Conservation (phyloP, 2,888 invertebrate species). For the Brassicogethes aeneus region DNA sequence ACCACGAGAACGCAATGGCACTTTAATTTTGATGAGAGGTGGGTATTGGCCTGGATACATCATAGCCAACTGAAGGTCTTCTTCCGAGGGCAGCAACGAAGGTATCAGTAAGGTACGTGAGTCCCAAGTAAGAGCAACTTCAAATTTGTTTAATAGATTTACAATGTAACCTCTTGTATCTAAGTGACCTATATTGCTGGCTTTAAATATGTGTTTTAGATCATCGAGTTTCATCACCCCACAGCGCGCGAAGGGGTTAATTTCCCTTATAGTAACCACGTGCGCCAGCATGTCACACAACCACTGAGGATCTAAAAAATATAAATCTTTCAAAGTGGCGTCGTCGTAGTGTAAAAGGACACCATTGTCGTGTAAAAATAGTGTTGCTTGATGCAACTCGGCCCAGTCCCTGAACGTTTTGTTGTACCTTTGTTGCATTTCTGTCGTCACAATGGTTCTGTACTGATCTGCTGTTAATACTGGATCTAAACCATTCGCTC, state of each 20-base stretch:
- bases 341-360: constrained; percentile 92
- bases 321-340: constrained; percentile 86
- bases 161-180: constrained; percentile 74
- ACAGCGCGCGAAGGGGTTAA: constrained; percentile 88
- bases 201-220: constrained; percentile 84
- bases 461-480: constrained; percentile 79
- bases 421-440: constrained; percentile 60
- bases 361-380: constrained; percentile 96
- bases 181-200: constrained; percentile 66
- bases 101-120: constrained; percentile 84
- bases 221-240: constrained; percentile 93
- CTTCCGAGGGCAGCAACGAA: constrained; percentile 77
- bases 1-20: constrained; percentile 56
- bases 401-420: constrained; percentile 77
- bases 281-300: constrained; percentile 95
- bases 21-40: constrained; percentile 42
- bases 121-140: constrained; percentile 95
- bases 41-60: constrained; percentile 36
- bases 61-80: constrained; percentile 48
- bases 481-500: constrained; percentile 62
- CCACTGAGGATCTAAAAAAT: constrained; percentile 98
- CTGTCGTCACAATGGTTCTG: constrained; percentile 48
- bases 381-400: constrained; percentile 89
- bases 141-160: constrained; percentile 90
- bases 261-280: constrained; percentile 93